Evolutionary conservation across 2,888 invertebrate species (phyloP).

Genomic region (Protophormia terraenovae): DNA sequence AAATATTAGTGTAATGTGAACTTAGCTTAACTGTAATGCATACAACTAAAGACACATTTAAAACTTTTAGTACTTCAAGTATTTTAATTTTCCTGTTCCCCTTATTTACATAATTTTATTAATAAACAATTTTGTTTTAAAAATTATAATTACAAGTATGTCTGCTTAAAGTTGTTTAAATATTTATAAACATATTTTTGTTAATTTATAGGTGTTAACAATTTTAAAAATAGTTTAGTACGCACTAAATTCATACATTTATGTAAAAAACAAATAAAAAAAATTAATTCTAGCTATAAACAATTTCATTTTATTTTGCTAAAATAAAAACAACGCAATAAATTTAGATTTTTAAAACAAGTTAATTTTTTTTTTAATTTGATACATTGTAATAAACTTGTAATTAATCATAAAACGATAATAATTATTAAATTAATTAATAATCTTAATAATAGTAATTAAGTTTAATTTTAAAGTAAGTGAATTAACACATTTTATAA

Average conservation of each 20-base stretch:
- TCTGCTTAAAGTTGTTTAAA: neutral
- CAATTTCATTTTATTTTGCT: neutral
- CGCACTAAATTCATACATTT: constrained; percentile 7
- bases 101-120: neutral
- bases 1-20: no score
- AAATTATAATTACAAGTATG: neutral
- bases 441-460: neutral
- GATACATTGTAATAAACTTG: neutral
- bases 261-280: neutral
- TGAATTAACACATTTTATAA: no score
- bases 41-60: no score
- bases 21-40: no score
- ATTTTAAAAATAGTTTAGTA: constrained; percentile 14
- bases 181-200: neutral
- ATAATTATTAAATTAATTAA: neutral
- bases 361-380: neutral
- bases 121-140: neutral
- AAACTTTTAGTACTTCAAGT: neutral
- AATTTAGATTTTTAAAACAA: neutral
- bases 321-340: neutral
- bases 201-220: neutral
- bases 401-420: constrained; percentile 3
- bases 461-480: neutral
- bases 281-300: neutral
- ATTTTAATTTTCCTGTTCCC: neutral